These are phyloP conservation scores for Hymenopus coronatus DNA, from an alignment of 2,888 invertebrate species.

Conservation along the genomic window DNA sequence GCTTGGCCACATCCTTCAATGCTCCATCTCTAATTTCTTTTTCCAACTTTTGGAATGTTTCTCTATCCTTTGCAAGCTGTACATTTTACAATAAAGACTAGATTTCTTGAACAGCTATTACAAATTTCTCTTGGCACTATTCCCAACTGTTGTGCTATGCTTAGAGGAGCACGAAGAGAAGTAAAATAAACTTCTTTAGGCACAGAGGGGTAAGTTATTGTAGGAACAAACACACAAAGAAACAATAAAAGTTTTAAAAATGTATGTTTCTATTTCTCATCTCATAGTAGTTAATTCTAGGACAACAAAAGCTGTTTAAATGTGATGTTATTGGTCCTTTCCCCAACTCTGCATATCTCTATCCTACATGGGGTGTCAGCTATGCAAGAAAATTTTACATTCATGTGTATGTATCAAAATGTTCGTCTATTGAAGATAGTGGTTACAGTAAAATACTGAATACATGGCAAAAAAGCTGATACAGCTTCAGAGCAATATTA, in stretches of 20 bases:
- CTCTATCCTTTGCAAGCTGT: not conserved
- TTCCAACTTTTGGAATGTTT: constrained; percentile 5
- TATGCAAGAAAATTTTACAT: not conserved
- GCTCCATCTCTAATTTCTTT: not conserved
- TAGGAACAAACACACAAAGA: not conserved
- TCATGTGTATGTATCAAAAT: not conserved
- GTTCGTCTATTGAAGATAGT: not conserved
- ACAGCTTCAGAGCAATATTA: not conserved
- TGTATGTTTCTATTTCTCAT: not conserved
- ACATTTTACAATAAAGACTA: constrained; percentile 42
- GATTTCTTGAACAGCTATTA: constrained; percentile 43
- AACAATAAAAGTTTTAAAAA: not conserved
- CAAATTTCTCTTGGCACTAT: constrained; percentile 38
- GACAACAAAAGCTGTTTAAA: not conserved
- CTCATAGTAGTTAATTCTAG: not conserved
- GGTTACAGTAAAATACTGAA: not conserved
- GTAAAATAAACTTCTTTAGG: not conserved
- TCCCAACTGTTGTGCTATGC: not conserved
- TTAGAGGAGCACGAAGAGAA: not conserved
- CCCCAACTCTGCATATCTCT: not conserved
- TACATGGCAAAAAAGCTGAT: too few species aligned
- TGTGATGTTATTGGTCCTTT: constrained; percentile 12
- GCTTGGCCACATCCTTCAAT: not conserved
- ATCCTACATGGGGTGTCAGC: not conserved
- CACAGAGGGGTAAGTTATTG: constrained; percentile 9